Percentiles rank a stretch among this genome's conserved stretches.
Evolutionary conservation across 2,113 vertebrate species (phyloP).

Genomic region (Cebidichthys violaceus): DNA sequence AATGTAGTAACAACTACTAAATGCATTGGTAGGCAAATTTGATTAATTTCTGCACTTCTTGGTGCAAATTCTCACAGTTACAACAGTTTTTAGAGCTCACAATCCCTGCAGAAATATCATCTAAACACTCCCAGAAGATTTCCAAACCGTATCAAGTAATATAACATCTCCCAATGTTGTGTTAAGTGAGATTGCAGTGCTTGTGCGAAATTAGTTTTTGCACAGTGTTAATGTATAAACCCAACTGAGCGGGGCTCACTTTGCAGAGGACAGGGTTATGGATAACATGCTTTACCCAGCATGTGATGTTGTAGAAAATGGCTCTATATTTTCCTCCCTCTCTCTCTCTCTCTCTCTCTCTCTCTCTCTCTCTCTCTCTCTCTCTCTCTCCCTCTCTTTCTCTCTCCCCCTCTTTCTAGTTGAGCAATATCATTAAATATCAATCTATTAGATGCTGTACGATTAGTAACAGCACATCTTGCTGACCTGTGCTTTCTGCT

Average conservation of each 20-base stretch:
- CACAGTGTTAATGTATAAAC: conserved; percentile 46
- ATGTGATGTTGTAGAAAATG: conserved; percentile 24
- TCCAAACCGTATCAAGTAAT: conserved; percentile 8
- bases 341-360: neutral
- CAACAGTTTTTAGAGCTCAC: conserved; percentile 20
- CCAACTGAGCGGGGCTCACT: conserved; percentile 55
- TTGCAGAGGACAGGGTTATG: conserved; percentile 43
- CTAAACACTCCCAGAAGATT: conserved; percentile 9
- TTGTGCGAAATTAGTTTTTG: conserved; percentile 56
- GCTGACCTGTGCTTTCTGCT: conserved; percentile 72
- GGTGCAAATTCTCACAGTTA: conserved; percentile 27
- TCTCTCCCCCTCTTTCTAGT: neutral
- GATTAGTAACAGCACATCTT: conserved; percentile 56
- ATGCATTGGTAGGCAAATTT: conserved; percentile 43
- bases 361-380: neutral
- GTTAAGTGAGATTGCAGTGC: conserved; percentile 41
- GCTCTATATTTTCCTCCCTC: neutral
- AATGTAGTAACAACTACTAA: conserved; percentile 29
- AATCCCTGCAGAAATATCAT: conserved; percentile 22
- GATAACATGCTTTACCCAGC: conserved; percentile 60
- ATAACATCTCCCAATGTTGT: conserved; percentile 41
- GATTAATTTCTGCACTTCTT: conserved; percentile 34
- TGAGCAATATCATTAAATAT: conserved; percentile 63
- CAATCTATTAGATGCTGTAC: conserved; percentile 61
- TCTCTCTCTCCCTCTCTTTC: neutral